Conservation (phyloP, 2,113 vertebrate genomes). For the Axis porcinus region DNA sequence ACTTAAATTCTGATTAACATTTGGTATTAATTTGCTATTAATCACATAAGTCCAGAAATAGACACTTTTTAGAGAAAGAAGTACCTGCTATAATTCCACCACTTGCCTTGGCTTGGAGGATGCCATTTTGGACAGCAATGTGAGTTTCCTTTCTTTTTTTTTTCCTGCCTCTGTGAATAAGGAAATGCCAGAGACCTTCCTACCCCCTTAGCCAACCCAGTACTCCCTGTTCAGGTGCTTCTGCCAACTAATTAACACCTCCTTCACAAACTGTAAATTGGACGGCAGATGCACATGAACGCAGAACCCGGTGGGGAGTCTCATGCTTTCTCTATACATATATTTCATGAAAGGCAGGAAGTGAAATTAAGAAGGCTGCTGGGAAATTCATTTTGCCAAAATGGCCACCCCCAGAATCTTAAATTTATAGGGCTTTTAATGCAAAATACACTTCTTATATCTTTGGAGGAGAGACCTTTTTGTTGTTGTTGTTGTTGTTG, state of each 20-base stretch:
- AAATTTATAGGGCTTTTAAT: conserved; percentile 35
- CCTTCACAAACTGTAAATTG: conserved; percentile 73
- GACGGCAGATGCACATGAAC: conserved; percentile 63
- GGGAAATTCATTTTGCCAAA: conserved; percentile 65
- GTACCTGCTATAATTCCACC: conserved; percentile 6
- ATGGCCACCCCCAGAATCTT: conserved; percentile 58
- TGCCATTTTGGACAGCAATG: conserved; percentile 65
- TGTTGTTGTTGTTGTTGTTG: neutral
- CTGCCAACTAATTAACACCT: conserved; percentile 78
- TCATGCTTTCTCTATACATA: conserved; percentile 39
- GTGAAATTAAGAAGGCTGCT: conserved; percentile 60
- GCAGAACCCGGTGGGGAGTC: conserved; percentile 61
- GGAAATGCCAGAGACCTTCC: conserved; percentile 71
- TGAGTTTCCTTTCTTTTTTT: conserved; percentile 53
- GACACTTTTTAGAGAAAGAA: neutral
- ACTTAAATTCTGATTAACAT: conserved; percentile 6
- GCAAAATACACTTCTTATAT: conserved; percentile 28
- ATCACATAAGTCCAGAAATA: conserved; percentile 43
- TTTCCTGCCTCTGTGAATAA: conserved; percentile 40
- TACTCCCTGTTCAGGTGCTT: conserved; percentile 69
- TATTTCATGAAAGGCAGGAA: conserved; percentile 65
- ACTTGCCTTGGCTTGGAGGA: conserved; percentile 48
- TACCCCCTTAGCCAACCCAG: conserved; percentile 64
- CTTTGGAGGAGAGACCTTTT: conserved; percentile 1
- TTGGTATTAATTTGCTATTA: conserved; percentile 36